Evolutionary conservation across 2,113 vertebrate species (phyloP).

Genomic region (Hippocampus zosterae): DNA sequence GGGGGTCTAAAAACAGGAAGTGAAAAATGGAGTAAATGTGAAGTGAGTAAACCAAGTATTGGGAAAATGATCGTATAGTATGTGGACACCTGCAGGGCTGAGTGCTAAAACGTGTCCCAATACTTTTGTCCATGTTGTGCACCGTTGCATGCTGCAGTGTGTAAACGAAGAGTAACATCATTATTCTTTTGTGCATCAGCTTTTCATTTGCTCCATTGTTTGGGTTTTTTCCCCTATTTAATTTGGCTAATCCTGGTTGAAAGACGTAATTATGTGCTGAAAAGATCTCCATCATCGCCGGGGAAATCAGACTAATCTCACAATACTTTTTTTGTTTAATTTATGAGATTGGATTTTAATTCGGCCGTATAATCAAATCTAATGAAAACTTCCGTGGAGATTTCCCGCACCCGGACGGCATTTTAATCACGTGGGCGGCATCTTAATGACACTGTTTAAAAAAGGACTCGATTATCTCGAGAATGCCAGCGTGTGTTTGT

Average conservation of each 20-base stretch:
- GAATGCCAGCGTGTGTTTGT: not conserved
- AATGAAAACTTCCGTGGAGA: conserved; percentile 47
- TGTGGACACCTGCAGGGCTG: not conserved
- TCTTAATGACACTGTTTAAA: conserved; percentile 3
- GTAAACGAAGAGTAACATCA: conserved; percentile 15
- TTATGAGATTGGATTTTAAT: conserved; percentile 54
- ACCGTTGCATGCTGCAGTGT: not conserved
- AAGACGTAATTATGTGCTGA: conserved; percentile 50
- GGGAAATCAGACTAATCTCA: conserved; percentile 54
- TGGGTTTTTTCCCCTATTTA: conserved; percentile 17
- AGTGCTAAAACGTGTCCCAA: not conserved
- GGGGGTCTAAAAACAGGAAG: too few relatives aligned
- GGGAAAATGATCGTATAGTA: not conserved
- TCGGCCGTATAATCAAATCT: conserved; percentile 45
- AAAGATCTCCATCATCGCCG: conserved; percentile 35
- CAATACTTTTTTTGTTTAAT: conserved; percentile 41
- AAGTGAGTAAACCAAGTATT: too few relatives aligned
- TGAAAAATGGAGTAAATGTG: not conserved
- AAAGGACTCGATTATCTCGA: conserved; percentile 11
- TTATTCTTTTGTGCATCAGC: conserved; percentile 15
- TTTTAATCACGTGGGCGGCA: conserved; percentile 22
- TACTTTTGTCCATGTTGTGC: not conserved
- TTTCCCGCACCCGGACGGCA: conserved; percentile 7
- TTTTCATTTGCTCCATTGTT: conserved; percentile 29
- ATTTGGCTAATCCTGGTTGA: conserved; percentile 44